Conservation (phyloP, 2,113 vertebrate species). For the Bungarus multicinctus region DNA sequence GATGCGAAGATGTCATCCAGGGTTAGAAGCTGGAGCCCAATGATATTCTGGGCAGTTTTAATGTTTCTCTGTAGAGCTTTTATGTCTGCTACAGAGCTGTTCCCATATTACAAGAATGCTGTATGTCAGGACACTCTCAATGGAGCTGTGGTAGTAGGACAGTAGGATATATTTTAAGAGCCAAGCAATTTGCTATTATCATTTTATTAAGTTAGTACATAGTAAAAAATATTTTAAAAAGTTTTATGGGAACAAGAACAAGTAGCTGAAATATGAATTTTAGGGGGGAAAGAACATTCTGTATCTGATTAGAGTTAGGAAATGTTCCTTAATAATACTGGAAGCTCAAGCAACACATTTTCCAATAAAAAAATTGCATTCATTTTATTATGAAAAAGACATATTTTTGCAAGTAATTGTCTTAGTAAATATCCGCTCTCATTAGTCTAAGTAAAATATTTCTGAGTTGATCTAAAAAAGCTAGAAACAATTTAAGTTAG, state of each 20-base stretch:
- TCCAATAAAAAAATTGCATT: slow-evolving; percentile 55
- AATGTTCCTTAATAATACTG: slow-evolving; percentile 62
- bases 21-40: no score
- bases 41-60: no score
- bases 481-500: neutral
- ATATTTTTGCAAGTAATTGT: neutral
- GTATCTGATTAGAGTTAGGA: slow-evolving; percentile 57
- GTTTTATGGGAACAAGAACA: slow-evolving; percentile 63
- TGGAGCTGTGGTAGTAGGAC: no score
- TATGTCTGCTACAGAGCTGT: no score
- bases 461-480: neutral
- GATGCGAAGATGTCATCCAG: no score
- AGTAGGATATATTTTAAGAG: slow-evolving; percentile 59
- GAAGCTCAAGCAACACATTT: slow-evolving; percentile 50
- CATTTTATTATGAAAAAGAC: slow-evolving; percentile 36
- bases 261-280: slow-evolving; percentile 41
- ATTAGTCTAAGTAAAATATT: neutral
- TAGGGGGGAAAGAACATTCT: slow-evolving; percentile 45
- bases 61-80: no score
- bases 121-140: no score
- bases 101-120: no score
- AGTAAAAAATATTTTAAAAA: slow-evolving; percentile 69
- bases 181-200: slow-evolving; percentile 68
- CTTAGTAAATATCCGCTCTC: accelerated
- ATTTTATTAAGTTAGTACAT: slow-evolving; percentile 72